A percentile compares a stretch with the other conserved stretches of the same genome.
phyloP scores from a whole-genome alignment of 2,888 invertebrate genomes.

The Acronicta leporina region DNA sequence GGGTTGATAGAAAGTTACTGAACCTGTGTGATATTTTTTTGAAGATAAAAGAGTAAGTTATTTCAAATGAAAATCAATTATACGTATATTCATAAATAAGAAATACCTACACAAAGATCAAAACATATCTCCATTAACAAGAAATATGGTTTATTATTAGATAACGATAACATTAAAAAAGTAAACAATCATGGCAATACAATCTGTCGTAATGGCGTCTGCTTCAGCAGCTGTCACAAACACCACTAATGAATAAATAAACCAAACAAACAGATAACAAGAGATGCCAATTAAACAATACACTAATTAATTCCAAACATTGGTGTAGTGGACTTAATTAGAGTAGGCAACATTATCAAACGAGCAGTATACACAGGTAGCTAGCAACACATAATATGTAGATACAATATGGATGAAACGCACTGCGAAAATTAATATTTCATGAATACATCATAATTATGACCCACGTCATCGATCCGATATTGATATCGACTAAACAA shows the following conservation, averaged over 20 bases:
- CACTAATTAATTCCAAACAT: conserved; percentile 89
- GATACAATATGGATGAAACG: conserved; percentile 63
- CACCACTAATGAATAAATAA: conserved; percentile 88
- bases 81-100: conserved; percentile 13
- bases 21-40: no score
- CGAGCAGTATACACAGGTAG: conserved; percentile 66
- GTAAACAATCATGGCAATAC: conserved; percentile 54
- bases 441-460: conserved; percentile 55
- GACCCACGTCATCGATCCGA: conserved; percentile 44
- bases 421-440: conserved; percentile 68
- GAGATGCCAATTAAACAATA: conserved; percentile 90
- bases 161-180: conserved; percentile 36
- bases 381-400: conserved; percentile 38
- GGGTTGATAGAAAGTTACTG: no score
- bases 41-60: not conserved
- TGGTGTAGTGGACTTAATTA: conserved; percentile 89
- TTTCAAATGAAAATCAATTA: conserved; percentile 34
- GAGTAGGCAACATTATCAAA: conserved; percentile 79
- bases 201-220: conserved; percentile 65
- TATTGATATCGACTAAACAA: not conserved
- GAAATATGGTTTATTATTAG: conserved; percentile 15
- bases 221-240: conserved; percentile 82
- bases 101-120: not conserved
- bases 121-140: conserved; percentile 22
- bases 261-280: conserved; percentile 89